phyloP scores from a whole-genome alignment of 2,113 vertebrate species.

The Actenoides hombroni region DNA sequence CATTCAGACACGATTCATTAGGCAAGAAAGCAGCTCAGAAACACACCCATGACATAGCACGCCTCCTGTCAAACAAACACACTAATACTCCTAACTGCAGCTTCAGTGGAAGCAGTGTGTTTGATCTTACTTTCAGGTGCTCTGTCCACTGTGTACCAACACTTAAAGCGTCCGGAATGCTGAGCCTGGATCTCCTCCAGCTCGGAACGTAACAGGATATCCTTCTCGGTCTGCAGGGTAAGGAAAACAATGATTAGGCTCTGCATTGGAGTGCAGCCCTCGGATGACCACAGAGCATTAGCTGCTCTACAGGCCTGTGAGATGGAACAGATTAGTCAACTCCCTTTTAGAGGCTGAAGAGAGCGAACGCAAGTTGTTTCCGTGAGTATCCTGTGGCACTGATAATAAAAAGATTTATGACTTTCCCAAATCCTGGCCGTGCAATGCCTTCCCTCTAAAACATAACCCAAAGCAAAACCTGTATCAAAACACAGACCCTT shows the following conservation, averaged over 20 bases:
- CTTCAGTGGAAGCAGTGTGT: neutral
- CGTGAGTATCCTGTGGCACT: neutral
- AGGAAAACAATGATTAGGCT: neutral
- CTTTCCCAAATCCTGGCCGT: neutral
- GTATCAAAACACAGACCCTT: neutral
- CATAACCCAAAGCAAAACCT: neutral
- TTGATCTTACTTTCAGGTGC: constrained; percentile 82
- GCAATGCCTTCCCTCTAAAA: neutral
- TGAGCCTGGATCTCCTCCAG: constrained; percentile 88
- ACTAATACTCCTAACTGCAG: neutral
- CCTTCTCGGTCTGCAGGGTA: constrained; percentile 85
- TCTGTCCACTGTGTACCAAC: constrained; percentile 92
- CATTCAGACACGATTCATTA: neutral
- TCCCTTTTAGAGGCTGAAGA: neutral
- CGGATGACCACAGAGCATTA: neutral
- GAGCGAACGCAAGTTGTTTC: neutral
- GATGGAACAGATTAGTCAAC: neutral
- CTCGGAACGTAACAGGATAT: constrained; percentile 89
- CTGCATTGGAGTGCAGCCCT: neutral
- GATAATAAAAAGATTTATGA: neutral
- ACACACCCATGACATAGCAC: rapidly evolving
- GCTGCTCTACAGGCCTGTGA: neutral
- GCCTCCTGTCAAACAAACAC: neutral
- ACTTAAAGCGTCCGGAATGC: constrained; percentile 84
- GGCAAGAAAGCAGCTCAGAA: neutral